Base-by-base conservation (phyloP, 2,888 invertebrate species). In the Glaucopsyche alexis region DNA sequence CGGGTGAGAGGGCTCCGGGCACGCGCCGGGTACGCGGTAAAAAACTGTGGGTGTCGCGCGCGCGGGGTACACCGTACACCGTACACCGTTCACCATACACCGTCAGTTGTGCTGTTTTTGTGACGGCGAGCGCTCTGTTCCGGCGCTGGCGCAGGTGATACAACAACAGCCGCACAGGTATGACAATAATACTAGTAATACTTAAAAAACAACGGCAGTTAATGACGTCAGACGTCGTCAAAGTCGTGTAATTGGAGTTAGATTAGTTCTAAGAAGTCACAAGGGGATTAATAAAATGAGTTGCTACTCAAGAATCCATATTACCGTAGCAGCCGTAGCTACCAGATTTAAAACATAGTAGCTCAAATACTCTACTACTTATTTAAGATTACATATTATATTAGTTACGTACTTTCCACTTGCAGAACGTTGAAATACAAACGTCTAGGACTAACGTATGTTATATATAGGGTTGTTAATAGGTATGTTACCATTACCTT, bases 1-100 rank as follows among this genome's bases (percentile, higher is more conserved):
- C 78, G 78, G 80, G 81, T 80, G 81, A 80, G 80, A 77, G 81
- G 78, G 77, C 13, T 60, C 86, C 85, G 88, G 87, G 89, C 87
- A 88, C 88, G 87, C 84, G 87, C 83, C 83, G 83, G 83, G 87
- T 83, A 86, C 83, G 83, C 82, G 83, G 88, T 81, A 89, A 87
- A 88, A 88, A 87, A 87, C 87, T 86, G 87, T 88, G 89, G 87
- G 87, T 87, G 60, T 29, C 85, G 84, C 85, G 81, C 80, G 79
- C 82, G 67, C 65, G 72, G 29, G 29, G 29, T 29, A 29, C 29
- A 70, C 74, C 78, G 80, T 83, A 3, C 2, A 29, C 29, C 29
- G 29, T 29, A 29, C 78, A 70, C 74, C 78, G 80, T 83, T 13
- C 78, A 70, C 74, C 78, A 80, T 83, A 16, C 78, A 66, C 73